Percentiles rank a stretch among this genome's conserved stretches.
phyloP scores from a whole-genome alignment of 2,888 invertebrate genomes.

The Cephus rjabovi region DNA sequence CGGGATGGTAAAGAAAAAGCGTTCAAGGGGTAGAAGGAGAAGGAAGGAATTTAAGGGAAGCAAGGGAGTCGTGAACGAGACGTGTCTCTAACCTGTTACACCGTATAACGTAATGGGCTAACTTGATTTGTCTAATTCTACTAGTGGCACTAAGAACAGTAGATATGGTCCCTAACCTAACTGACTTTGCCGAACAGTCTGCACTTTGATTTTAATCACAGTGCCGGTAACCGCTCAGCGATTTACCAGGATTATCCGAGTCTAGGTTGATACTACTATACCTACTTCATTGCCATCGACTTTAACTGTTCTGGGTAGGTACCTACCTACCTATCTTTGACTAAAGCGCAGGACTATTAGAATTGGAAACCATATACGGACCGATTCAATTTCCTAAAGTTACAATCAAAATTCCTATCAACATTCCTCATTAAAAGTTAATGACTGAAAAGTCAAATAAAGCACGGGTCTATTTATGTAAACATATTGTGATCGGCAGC shows the following conservation, averaged over 20 bases:
- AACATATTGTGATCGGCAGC: too few species aligned
- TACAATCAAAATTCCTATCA: too few species aligned
- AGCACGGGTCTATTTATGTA: too few species aligned
- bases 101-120: slow-evolving; percentile 35
- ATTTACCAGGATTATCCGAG: background rate
- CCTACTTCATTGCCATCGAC: background rate
- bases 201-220: slow-evolving; percentile 32
- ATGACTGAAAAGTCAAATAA: too few species aligned
- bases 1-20: background rate
- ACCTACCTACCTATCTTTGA: background rate
- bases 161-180: slow-evolving; percentile 16
- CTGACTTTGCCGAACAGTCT: slow-evolving; percentile 29
- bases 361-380: background rate
- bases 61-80: background rate
- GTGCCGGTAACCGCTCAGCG: slow-evolving; percentile 17
- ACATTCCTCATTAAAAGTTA: too few species aligned
- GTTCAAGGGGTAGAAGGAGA: background rate
- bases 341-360: background rate
- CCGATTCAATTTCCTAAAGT: too few species aligned
- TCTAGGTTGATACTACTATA: background rate
- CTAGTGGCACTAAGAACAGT: slow-evolving; percentile 20
- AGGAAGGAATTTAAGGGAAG: background rate
- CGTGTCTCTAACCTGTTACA: slow-evolving; percentile 35
- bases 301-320: background rate
- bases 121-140: slow-evolving; percentile 48